These are phyloP conservation scores for Xiphophorus birchmanni DNA, from an alignment of 2,797 vertebrate species.

Conservation along the genomic window DNA sequence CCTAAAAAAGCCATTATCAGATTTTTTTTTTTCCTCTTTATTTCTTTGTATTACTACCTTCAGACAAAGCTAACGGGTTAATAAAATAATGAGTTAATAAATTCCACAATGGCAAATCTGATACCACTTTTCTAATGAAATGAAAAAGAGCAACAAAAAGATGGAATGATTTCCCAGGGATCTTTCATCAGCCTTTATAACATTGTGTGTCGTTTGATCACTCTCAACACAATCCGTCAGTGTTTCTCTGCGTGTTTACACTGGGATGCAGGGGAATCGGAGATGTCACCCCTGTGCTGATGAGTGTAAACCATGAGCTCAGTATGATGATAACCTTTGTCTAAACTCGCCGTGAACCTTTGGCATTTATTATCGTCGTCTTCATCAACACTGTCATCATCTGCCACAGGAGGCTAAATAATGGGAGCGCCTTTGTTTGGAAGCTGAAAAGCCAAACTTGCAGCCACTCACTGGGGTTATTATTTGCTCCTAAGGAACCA, in stretches of 20 bases:
- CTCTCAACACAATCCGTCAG: constrained; percentile 43
- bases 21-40: not conserved
- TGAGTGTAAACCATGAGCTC: constrained; percentile 70
- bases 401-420: constrained; percentile 57
- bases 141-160: not conserved
- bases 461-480: constrained; percentile 21
- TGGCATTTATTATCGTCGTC: constrained; percentile 61
- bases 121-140: not conserved
- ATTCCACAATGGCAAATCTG: not conserved
- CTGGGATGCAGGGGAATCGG: constrained; percentile 45
- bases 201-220: constrained; percentile 20
- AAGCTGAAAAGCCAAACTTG: constrained; percentile 26
- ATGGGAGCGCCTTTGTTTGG: constrained; percentile 56
- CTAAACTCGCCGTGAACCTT: constrained; percentile 68
- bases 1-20: not conserved
- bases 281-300: constrained; percentile 56
- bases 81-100: not conserved
- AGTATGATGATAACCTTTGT: constrained; percentile 69
- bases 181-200: constrained; percentile 18
- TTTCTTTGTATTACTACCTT: not conserved
- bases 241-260: constrained; percentile 69
- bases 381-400: constrained; percentile 59
- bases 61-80: not conserved
- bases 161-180: not conserved
- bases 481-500: constrained; percentile 27